Evolutionary conservation across 2,797 vertebrate species (phyloP).

Genomic region (Psittacula echo): DNA sequence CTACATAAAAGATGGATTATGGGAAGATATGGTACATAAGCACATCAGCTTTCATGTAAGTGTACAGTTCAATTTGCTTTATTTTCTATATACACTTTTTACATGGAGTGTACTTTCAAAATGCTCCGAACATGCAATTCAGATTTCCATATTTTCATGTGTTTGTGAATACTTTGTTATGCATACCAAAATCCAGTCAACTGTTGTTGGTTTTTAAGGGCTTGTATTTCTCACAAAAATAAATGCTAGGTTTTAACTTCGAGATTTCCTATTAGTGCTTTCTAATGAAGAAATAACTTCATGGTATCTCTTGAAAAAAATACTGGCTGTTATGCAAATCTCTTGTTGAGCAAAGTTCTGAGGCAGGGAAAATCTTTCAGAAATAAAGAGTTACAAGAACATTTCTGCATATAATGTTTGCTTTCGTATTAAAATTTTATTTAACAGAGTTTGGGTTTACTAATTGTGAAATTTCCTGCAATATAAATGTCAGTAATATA

Average conservation of each 20-base stretch:
- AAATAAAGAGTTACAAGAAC: neutral
- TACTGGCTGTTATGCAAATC: neutral
- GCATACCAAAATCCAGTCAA: neutral
- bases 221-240: neutral
- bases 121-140: neutral
- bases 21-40: neutral
- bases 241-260: neutral
- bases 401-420: neutral
- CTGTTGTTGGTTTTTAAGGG: neutral
- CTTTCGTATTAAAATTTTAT: neutral
- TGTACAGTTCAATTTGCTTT: neutral
- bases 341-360: neutral
- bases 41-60: neutral
- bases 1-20: neutral
- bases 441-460: neutral
- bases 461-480: slow-evolving; percentile 2
- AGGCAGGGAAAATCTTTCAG: neutral
- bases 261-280: neutral
- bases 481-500: slow-evolving; percentile 11
- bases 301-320: neutral
- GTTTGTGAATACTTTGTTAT: neutral
- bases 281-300: neutral
- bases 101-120: neutral
- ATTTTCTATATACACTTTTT: neutral
- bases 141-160: neutral